Conservation (phyloP, 2,113 vertebrate species). For the Barnardius zonarius region DNA sequence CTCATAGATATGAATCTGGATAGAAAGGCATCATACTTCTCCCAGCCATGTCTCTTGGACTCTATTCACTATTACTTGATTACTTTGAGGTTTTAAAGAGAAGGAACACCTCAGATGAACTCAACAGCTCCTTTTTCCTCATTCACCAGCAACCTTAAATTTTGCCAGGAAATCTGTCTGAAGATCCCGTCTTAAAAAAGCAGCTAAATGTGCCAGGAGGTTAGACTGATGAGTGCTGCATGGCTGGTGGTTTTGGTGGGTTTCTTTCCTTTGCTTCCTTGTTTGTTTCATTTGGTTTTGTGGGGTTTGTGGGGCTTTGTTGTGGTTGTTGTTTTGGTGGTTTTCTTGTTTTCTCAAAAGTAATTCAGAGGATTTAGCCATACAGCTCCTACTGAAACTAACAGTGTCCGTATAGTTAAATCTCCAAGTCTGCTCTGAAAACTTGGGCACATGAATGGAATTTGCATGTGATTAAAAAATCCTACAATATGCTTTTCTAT, state of each 20-base stretch:
- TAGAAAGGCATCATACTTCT: not conserved
- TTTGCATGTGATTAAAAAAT: constrained; percentile 23
- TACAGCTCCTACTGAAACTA: not conserved
- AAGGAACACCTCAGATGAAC: not conserved
- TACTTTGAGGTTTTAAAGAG: not conserved
- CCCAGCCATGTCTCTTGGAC: not conserved
- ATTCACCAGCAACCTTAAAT: not conserved
- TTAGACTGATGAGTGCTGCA: not conserved
- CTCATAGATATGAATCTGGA: not conserved
- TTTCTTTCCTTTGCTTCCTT: not conserved
- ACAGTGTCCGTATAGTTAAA: not conserved
- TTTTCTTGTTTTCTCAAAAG: not conserved
- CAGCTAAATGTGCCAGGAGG: not conserved
- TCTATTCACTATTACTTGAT: not conserved
- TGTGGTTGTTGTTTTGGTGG: not conserved
- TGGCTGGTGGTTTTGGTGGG: not conserved
- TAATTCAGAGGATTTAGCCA: not conserved
- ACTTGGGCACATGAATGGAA: not conserved
- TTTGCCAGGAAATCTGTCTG: not conserved
- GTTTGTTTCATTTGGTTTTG: not conserved
- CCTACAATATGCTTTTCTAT: not conserved
- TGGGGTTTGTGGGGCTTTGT: not conserved
- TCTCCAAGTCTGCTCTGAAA: not conserved
- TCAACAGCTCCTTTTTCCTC: not conserved
- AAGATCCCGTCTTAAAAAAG: not conserved